Percentiles rank a stretch among this genome's conserved stretches.
Conservation (phyloP, 2,797 vertebrate genomes). For the Hyperoplus lanceolatus region DNA sequence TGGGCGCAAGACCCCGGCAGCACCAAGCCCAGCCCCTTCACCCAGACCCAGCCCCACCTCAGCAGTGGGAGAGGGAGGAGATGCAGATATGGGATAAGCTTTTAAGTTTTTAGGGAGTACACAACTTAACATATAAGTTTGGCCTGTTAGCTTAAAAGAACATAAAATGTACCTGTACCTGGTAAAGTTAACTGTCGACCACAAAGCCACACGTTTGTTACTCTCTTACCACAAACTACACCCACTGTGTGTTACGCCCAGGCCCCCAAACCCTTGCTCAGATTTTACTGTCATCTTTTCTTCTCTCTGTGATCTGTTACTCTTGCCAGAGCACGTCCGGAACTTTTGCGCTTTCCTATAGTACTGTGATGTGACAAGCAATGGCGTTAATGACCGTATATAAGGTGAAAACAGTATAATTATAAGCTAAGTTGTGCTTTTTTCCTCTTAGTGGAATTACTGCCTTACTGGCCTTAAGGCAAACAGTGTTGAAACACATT, state of each 20-base stretch:
- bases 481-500: slow-evolving; percentile 24
- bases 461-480: background rate
- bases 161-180: background rate
- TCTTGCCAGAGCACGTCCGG: slow-evolving; percentile 45
- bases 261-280: slow-evolving; percentile 15
- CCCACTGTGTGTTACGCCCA: background rate
- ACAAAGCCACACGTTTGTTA: slow-evolving; percentile 15
- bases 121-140: background rate
- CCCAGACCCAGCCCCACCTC: slow-evolving; percentile 23
- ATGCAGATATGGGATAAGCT: slow-evolving; percentile 9
- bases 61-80: background rate
- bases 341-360: slow-evolving; percentile 25
- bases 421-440: slow-evolving; percentile 21
- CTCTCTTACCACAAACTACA: slow-evolving; percentile 14
- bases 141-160: slow-evolving; percentile 2
- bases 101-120: background rate
- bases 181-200: slow-evolving; percentile 5
- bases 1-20: slow-evolving; percentile 74
- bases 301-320: slow-evolving; percentile 31
- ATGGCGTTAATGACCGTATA: slow-evolving; percentile 29
- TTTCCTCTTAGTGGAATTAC: slow-evolving; percentile 17
- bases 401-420: slow-evolving; percentile 41
- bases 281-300: slow-evolving; percentile 34
- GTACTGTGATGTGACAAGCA: slow-evolving; percentile 3
- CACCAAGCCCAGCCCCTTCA: slow-evolving; percentile 30